Evolutionary conservation across 2,113 vertebrate genomes (phyloP), one percentile per base, ranked within the genome.

Genomic region (Ictalurus punctatus): DNA sequence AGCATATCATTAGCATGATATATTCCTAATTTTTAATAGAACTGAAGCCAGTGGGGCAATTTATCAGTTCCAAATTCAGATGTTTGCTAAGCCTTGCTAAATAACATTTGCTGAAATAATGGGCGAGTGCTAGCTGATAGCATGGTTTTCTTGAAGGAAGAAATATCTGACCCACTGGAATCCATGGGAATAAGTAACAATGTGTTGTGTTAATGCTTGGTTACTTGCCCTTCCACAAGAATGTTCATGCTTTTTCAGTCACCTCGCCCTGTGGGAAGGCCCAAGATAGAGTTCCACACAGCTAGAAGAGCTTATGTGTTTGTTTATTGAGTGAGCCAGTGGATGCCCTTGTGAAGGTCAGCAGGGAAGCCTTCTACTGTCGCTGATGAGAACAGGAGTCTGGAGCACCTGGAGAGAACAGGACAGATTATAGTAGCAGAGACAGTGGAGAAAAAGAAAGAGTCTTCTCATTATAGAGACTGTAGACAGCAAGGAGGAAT

Each of bases 301-400:
- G 90, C 30, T 16, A 87, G 84, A 89, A 58, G 48, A 90, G 87
- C 84, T 84, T 83, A 88, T 90, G 80, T 81, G 83, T 86, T 89
- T 90, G 88, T 83, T 92, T 89, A 89, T 87, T 90, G 83, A 89
- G 85, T 78, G 76, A 67, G 19, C 69, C 83, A 90, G 71, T 58
- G 44, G 40, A 86, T 90, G 83, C 65, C 88, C 91, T 92, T 92
- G 86, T 90, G 78, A 89, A 86, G 86, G 89, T 86, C 89, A 86
- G 85, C 67, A 81, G 90, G 81, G 87, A 89, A 87, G 83, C 80
- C 59, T 79, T 84, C 59, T 83, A 80, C 65, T 73, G n/a, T 83
- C 84, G 65, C 52, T 84, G 78, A 78, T 67, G 63, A 69, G 79
- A 83, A 56, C 88, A 82, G 78, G 52, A 65, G 83, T 85, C 37